phyloP scores from a whole-genome alignment of 2,797 vertebrate species.

The Macrochelys suwanniensis region DNA sequence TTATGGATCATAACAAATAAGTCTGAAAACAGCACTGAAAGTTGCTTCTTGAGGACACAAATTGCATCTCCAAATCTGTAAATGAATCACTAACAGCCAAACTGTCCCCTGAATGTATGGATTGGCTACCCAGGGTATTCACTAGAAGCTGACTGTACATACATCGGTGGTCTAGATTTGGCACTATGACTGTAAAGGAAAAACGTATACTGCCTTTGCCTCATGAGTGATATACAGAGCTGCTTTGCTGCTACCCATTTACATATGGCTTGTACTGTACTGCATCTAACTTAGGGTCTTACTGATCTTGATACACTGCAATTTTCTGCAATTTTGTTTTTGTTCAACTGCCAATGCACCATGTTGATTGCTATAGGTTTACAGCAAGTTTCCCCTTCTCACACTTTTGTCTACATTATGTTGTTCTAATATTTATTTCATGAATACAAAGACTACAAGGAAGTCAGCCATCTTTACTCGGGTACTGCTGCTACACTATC shows the following conservation, averaged over 20 bases:
- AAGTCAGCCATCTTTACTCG: not conserved
- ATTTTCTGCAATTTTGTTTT: too few relatives aligned
- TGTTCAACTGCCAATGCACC: not conserved
- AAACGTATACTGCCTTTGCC: not conserved
- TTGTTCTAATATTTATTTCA: not conserved
- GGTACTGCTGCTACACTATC: not conserved
- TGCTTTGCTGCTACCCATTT: slow-evolving; percentile 1
- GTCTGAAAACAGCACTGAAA: slow-evolving; percentile 70
- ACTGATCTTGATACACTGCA: not conserved
- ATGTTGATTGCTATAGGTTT: not conserved
- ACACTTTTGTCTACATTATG: not conserved
- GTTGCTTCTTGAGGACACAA: slow-evolving; percentile 43
- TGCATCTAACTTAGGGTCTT: not conserved
- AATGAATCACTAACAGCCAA: not conserved
- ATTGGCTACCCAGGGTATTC: not conserved
- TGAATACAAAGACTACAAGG: not conserved
- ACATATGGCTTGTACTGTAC: not conserved
- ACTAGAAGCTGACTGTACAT: slow-evolving; percentile 28
- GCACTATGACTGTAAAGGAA: slow-evolving; percentile 21
- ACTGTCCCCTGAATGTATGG: not conserved
- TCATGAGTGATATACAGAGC: not conserved
- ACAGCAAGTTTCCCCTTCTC: not conserved
- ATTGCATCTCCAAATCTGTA: not conserved
- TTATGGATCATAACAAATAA: slow-evolving; percentile 64
- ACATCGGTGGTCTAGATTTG: slow-evolving; percentile 61